Evolutionary conservation across 2,113 vertebrate species (phyloP).

Genomic region (Arvicanthis niloticus): DNA sequence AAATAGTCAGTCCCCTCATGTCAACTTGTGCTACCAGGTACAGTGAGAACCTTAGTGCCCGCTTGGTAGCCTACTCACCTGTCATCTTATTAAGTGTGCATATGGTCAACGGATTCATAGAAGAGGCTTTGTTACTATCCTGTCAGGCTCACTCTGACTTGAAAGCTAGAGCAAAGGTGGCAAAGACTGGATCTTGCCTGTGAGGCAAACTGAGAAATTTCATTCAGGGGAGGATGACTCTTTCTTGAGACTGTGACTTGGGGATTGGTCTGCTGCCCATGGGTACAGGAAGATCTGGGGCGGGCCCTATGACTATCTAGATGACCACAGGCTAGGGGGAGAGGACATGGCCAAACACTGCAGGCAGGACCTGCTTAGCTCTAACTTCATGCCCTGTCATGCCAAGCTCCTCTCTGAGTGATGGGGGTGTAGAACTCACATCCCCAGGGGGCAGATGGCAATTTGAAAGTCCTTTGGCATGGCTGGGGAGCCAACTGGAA

Average conservation of each 20-base stretch:
- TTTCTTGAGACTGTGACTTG: neutral
- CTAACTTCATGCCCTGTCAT: neutral
- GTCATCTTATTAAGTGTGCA: neutral
- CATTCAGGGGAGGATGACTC: neutral
- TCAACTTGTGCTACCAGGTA: neutral
- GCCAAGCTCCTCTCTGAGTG: slow-evolving; percentile 44
- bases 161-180: neutral
- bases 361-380: accelerated
- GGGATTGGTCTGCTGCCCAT: neutral
- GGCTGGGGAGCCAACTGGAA: slow-evolving; percentile 57
- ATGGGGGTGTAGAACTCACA: slow-evolving; percentile 61
- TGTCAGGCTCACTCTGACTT: neutral
- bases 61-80: neutral
- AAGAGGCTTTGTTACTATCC: neutral
- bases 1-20: neutral
- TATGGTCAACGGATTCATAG: neutral
- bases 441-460: slow-evolving; percentile 49
- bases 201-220: neutral
- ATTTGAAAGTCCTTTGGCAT: slow-evolving; percentile 47
- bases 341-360: neutral
- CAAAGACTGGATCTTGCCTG: neutral
- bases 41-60: neutral
- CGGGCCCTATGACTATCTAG: neutral
- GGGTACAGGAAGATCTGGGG: neutral
- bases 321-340: neutral